phyloP scores from a whole-genome alignment of 2,888 invertebrate genomes.

The Buathra laborator region DNA sequence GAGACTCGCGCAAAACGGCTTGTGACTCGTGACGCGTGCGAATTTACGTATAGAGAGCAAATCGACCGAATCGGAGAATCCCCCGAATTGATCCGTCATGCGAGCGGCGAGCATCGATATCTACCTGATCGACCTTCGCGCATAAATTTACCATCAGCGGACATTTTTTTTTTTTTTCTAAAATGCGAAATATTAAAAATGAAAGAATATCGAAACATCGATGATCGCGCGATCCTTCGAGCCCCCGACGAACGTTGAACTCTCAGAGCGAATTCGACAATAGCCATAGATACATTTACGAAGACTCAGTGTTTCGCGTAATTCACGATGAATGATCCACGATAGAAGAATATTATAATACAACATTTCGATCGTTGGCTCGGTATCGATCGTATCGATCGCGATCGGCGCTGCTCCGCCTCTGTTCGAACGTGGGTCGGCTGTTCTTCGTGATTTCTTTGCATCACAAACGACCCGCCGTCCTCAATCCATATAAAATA shows the following conservation, averaged over 20 bases:
- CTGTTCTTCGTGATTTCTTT: slow-evolving; percentile 37
- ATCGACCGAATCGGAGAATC: slow-evolving; percentile 56
- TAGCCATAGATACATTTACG: neutral
- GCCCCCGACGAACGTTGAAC: no score
- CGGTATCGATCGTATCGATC: slow-evolving; percentile 41
- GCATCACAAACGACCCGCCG: slow-evolving; percentile 24
- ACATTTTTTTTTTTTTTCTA: no score
- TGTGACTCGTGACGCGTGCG: slow-evolving; percentile 61
- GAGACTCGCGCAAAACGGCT: slow-evolving; percentile 61
- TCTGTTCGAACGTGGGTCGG: slow-evolving; percentile 27
- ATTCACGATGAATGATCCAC: neutral
- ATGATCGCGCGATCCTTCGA: no score
- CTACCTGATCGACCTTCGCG: slow-evolving; percentile 10
- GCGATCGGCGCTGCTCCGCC: slow-evolving; percentile 24
- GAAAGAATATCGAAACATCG: no score
- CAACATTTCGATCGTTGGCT: slow-evolving; percentile 27
- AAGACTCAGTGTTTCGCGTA: neutral
- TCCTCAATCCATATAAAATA: slow-evolving; percentile 46
- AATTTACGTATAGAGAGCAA: slow-evolving; percentile 61
- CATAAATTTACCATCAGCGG: slow-evolving; percentile 6
- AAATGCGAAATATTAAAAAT: no score
- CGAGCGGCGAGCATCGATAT: slow-evolving; percentile 14
- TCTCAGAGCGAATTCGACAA: no score
- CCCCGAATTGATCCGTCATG: slow-evolving; percentile 31
- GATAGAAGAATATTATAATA: neutral